Percentiles rank a stretch among this genome's conserved stretches.
Conservation (phyloP, 2,113 vertebrate species). For the Pantherophis guttatus region DNA sequence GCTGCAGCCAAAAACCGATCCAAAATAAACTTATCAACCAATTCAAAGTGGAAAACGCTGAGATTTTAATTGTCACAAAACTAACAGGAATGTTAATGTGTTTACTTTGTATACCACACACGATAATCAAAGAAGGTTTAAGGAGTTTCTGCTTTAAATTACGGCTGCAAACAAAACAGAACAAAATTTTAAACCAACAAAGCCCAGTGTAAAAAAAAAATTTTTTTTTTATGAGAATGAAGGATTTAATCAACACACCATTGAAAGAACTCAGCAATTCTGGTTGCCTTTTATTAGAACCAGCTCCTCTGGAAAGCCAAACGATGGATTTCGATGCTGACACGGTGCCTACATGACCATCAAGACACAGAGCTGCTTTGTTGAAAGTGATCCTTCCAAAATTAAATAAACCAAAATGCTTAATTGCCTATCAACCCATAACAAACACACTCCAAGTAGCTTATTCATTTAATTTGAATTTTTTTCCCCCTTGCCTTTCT, state of each 20-base stretch:
- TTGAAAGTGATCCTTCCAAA: neutral
- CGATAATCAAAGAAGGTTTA: neutral
- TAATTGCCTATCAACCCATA: neutral
- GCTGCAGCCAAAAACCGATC: slow-evolving; percentile 45
- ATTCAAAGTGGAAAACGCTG: neutral
- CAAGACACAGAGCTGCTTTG: neutral
- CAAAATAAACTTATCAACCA: slow-evolving; percentile 27
- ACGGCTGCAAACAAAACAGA: neutral
- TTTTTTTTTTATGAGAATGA: neutral
- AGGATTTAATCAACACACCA: neutral
- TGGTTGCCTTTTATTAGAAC: neutral
- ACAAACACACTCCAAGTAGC: neutral
- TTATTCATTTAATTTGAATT: neutral
- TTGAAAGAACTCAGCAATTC: neutral
- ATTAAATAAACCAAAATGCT: neutral
- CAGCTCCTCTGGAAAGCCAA: neutral
- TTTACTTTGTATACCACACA: neutral
- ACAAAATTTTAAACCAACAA: neutral
- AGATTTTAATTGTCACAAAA: slow-evolving; percentile 19
- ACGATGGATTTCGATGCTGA: neutral
- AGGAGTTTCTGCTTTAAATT: slow-evolving; percentile 24
- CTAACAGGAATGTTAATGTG: rapidly evolving
- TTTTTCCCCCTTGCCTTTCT: neutral
- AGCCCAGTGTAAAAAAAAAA: neutral
- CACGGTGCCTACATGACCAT: neutral